A percentile compares a stretch with the other conserved stretches of the same genome.
These are phyloP conservation scores for Scopus umbretta DNA, from an alignment of 2,113 vertebrate genomes.

Conservation along the genomic window DNA sequence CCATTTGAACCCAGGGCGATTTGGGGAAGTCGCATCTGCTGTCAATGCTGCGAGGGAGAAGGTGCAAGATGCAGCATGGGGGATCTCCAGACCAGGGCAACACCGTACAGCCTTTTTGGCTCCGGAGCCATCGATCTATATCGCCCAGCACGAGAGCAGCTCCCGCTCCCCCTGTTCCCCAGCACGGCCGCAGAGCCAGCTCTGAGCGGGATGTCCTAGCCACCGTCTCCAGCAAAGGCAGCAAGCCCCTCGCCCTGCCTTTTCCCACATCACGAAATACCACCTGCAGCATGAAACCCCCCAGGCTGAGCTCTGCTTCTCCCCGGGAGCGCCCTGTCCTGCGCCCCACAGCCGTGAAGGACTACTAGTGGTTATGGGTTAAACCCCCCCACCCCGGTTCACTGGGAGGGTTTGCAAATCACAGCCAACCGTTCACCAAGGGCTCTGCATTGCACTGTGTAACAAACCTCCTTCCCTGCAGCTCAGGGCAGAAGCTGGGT, in stretches of 20 bases:
- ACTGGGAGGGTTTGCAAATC: background rate
- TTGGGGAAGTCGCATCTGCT: fast-evolving
- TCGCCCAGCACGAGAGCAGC: fast-evolving
- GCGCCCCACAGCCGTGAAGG: background rate
- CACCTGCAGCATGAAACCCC: background rate
- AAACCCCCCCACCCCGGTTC: fast-evolving
- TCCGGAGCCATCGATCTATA: fast-evolving
- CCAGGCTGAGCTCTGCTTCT: background rate
- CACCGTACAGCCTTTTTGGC: fast-evolving
- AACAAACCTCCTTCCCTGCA: background rate
- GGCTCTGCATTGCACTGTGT: fast-evolving
- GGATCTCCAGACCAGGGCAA: fast-evolving
- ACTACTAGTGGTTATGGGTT: fast-evolving
- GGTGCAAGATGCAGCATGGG: fast-evolving
- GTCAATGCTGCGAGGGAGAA: fast-evolving
- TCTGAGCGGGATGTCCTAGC: fast-evolving
- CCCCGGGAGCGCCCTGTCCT: background rate
- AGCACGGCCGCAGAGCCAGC: fast-evolving
- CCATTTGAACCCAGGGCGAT: fast-evolving
- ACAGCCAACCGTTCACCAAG: fast-evolving
- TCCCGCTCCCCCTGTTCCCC: background rate
- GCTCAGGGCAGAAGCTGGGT: background rate
- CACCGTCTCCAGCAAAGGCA: background rate
- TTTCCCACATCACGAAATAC: background rate
- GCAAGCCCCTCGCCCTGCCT: fast-evolving